A percentile compares a stretch with the other conserved stretches of the same genome.
Conservation (phyloP, 2,113 vertebrate genomes). For the Mustelus asterias region DNA sequence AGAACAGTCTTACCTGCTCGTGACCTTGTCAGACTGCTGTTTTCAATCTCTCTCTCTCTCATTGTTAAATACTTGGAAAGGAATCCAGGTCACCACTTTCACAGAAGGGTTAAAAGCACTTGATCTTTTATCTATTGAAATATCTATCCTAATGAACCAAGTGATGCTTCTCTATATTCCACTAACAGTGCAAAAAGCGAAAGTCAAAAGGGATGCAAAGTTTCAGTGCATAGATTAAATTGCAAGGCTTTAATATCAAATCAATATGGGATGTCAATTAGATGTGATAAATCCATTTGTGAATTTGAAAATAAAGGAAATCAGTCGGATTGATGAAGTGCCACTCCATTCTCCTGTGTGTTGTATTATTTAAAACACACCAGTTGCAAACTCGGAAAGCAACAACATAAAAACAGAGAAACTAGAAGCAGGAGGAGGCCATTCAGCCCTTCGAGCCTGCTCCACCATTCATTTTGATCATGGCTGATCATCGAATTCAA, state of each 20-base stretch:
- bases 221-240: background rate
- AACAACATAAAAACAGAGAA: too few species aligned
- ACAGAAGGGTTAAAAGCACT: background rate
- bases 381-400: background rate
- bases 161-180: background rate
- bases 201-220: background rate
- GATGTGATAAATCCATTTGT: background rate
- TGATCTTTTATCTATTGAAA: background rate
- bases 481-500: too few species aligned
- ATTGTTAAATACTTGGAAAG: background rate
- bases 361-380: background rate
- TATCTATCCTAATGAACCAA: background rate
- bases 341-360: background rate
- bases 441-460: too few species aligned
- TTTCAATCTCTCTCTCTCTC: background rate
- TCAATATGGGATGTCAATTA: background rate
- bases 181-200: background rate
- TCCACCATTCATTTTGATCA: too few species aligned
- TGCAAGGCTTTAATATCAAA: background rate
- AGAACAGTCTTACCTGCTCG: background rate
- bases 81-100: background rate
- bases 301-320: constrained; percentile 9
- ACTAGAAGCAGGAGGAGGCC: too few species aligned
- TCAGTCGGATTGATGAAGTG: background rate
- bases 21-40: background rate